Evolutionary conservation across 2,888 invertebrate species (phyloP).

Genomic region (Drosophila neotestacea): DNA sequence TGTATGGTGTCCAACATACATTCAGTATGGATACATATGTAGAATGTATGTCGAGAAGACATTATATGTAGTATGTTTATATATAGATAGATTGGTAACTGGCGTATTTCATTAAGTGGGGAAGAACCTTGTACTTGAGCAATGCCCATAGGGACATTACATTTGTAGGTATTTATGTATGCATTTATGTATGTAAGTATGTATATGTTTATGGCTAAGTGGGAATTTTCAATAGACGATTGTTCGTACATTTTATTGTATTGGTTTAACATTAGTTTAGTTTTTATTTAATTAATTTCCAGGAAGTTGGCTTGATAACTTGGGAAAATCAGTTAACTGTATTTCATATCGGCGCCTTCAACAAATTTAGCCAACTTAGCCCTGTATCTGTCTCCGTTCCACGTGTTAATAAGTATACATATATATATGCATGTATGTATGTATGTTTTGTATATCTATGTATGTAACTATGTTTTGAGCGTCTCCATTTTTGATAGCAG

Average conservation of each 20-base stretch:
- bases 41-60: conserved; percentile 23
- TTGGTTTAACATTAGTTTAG: conserved; percentile 46
- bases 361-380: conserved; percentile 30
- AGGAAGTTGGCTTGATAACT: conserved; percentile 50
- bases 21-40: conserved; percentile 5
- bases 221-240: conserved; percentile 65
- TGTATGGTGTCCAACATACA: conserved; percentile 12
- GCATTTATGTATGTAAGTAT: conserved; percentile 15
- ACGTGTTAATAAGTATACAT: conserved; percentile 19
- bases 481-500: conserved; percentile 43
- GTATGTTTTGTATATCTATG: conserved; percentile 41
- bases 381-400: conserved; percentile 10
- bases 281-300: conserved; percentile 27
- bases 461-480: conserved; percentile 41
- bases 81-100: conserved; percentile 34
- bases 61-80: conserved; percentile 17
- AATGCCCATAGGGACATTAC: conserved; percentile 8
- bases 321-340: conserved; percentile 43
- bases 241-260: conserved; percentile 74
- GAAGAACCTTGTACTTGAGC: conserved; percentile 70
- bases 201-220: conserved; percentile 33
- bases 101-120: conserved; percentile 56
- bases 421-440: conserved; percentile 17
- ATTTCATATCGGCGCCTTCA: conserved; percentile 47
- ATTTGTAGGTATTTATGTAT: conserved; percentile 13